These are phyloP conservation scores for Channallabes apus DNA, from an alignment of 2,797 vertebrate genomes.

Conservation along the genomic window DNA sequence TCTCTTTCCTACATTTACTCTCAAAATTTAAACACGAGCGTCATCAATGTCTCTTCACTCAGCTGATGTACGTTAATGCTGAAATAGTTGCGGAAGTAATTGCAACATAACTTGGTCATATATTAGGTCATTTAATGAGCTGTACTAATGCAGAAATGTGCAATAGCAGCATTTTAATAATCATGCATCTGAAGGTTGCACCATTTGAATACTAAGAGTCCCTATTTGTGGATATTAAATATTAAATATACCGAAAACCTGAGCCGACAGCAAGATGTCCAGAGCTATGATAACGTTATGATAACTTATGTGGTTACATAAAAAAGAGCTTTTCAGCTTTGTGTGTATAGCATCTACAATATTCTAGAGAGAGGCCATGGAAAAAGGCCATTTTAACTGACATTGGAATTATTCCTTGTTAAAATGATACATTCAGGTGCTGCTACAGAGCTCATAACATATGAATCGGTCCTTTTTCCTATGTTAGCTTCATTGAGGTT, in stretches of 20 bases:
- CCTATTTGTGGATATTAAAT: background rate
- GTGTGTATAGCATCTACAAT: too few species aligned
- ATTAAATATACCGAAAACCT: background rate
- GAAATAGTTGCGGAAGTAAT: background rate
- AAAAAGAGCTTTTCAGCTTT: background rate
- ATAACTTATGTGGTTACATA: background rate
- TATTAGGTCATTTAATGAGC: background rate
- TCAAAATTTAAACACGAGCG: background rate
- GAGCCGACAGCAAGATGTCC: too few species aligned
- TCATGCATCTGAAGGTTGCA: background rate
- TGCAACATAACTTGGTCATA: background rate
- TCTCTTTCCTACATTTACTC: background rate
- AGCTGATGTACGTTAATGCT: background rate
- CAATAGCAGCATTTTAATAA: background rate
- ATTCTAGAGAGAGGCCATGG: background rate
- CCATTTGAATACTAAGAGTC: background rate
- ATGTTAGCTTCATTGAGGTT: background rate
- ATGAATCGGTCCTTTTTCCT: background rate
- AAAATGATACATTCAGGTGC: background rate
- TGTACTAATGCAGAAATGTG: background rate
- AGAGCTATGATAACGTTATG: background rate
- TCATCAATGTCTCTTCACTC: background rate
- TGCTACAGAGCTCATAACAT: background rate
- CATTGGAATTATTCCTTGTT: background rate
- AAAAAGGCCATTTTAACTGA: background rate